Base-by-base conservation (phyloP, 2,113 vertebrate species). In the Seriola quinqueradiata region DNA sequence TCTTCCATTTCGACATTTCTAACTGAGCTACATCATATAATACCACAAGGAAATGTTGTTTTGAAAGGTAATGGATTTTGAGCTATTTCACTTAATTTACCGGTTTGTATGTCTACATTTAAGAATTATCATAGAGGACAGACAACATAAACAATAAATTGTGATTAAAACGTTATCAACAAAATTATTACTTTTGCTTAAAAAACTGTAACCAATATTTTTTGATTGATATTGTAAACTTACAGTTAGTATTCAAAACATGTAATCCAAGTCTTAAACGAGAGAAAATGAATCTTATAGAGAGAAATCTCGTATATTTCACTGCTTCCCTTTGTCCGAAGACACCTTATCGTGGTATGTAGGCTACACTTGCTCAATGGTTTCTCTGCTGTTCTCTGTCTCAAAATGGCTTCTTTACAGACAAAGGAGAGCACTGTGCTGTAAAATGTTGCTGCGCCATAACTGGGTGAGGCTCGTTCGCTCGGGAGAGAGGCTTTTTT, bases 341-440 rank as follows among this genome's bases (percentile, higher is more conserved):
- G 21, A 89, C 70, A 89, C 89, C 77, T 86, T 85, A 67, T 59
- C 61, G 82, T 81, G 82, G 34, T 28, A 52, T 74, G 50, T 72
- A 79, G 71, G 55, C 82, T 85, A 71, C 83, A 80, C 87, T 87
- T 85, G 89, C 54, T 89, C 92, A 92, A 84, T 91, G 93, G 92
- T 90, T 91, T 94, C 88, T 94, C 87, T 92, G 90, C 90, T 92
- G 88, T 88, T 86, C 89, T 93, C 89, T 75, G 70, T 91, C 91
- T 95, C 95, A 95, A 96, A 95, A 96, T 96, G 95, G 95, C 95
- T 95, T 90, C 94, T 94, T 79, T 81, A 75, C 92, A 93, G 90
- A 95, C 93, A 94, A 93, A 95, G 93, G 87, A 87, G 83, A 86
- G 85, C 89, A 83, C 75, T 90, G 91, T 92, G 91, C 84, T 90